Base-by-base conservation (phyloP, 1,140 invertebrate genomes). In the Acyrthosiphon pisum region DNA sequence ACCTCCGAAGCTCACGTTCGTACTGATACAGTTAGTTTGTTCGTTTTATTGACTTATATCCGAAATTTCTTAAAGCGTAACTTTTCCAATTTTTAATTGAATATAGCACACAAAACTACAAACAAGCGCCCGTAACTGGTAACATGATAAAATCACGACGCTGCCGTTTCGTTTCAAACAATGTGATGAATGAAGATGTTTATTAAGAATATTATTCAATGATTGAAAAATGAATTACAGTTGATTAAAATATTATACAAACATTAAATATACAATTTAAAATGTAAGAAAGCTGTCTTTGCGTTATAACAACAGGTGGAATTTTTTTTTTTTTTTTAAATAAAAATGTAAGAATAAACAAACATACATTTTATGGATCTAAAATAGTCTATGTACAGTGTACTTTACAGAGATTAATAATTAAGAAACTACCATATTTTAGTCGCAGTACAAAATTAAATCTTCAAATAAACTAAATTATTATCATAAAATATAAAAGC, bases 1-100 rank as follows among this genome's bases (percentile, higher is more conserved):
- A 76, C 4, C 60, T 76, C 30, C 14, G 60, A n/a, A n/a, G 84
- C 11, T 89, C 50, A 56, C n/a, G 44, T 56, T 20, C 22, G 35
- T 41, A 37, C n/a, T 35, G 18, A 30, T 87, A 14, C 41, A 44
- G 41, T 46, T 87, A n/a, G 84, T 46, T 46, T 48, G 46, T 48
- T 46, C 30, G 86, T 48, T 88, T 20, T 88, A 88, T 48, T 86
- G 76, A 83, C 76, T 83, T 37, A 23, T 81, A 81, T 22, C 76
- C 35, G 35, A 81, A 35, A 37, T 83, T 83, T 83, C 35, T 37
- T 20, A 83, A 83, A 37, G 0, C 76, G 76, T 37, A 83, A 83
- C 76, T 83, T 76, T 76, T n/a, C 18, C 14, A 76, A 76, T 76
- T 76, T 76, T 76, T 76, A 76, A 76, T 76, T 76, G 60, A 76